Evolutionary conservation across 1,140 invertebrate genomes (phyloP).

Genomic region (Pogonognathellus flavescens): DNA sequence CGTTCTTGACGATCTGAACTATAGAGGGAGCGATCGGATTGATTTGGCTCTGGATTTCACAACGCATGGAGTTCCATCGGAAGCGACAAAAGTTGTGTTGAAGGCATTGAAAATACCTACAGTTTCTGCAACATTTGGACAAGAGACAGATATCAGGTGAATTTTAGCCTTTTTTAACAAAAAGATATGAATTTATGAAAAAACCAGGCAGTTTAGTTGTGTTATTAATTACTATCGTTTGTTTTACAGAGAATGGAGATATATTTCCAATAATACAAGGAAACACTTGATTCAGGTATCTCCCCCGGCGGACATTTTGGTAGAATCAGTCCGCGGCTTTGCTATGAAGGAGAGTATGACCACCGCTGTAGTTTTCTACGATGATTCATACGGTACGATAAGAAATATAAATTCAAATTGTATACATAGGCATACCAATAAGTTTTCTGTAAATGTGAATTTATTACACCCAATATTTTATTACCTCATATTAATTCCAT

Average conservation of each 20-base stretch:
- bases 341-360: neutral
- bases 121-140: conserved; percentile 85
- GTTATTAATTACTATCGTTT: too few relatives aligned
- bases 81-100: conserved; percentile 86
- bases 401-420: neutral
- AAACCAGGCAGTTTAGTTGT: neutral
- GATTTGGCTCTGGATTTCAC: conserved; percentile 86
- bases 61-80: conserved; percentile 80
- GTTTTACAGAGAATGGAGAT: conserved; percentile 10
- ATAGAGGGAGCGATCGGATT: conserved; percentile 77
- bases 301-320: neutral
- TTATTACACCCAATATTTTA: too few relatives aligned
- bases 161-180: neutral
- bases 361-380: neutral
- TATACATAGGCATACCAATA: too few relatives aligned
- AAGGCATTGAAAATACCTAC: conserved; percentile 84
- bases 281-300: neutral
- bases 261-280: neutral
- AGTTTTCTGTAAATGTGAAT: too few relatives aligned
- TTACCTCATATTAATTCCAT: too few relatives aligned
- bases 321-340: neutral
- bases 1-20: conserved; percentile 75
- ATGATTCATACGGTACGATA: neutral
- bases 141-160: conserved; percentile 69
- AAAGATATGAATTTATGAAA: neutral